phyloP scores from a whole-genome alignment of 2,113 vertebrate genomes.

The Ochotona princeps region DNA sequence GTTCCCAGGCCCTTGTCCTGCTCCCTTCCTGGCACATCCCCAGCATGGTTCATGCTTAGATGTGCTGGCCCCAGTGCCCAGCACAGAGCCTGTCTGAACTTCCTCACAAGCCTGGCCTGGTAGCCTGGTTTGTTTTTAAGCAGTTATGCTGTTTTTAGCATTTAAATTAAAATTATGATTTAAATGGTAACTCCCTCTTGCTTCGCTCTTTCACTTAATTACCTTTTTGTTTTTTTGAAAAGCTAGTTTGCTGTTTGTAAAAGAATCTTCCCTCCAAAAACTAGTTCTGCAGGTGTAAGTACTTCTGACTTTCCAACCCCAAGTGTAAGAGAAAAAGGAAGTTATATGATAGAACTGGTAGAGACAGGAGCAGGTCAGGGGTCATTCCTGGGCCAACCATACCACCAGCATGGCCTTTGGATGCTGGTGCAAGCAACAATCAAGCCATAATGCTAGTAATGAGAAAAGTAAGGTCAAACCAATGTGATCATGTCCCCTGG shows the following conservation, averaged over 20 bases:
- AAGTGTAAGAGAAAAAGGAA: background rate
- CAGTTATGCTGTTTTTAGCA: background rate
- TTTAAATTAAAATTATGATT: background rate
- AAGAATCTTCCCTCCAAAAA: background rate
- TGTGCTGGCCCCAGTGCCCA: background rate
- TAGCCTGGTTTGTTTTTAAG: background rate
- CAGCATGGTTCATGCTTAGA: background rate
- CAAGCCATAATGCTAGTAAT: background rate
- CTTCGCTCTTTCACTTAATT: background rate
- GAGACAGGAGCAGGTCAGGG: background rate
- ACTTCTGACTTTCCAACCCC: background rate
- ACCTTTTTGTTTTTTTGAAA: background rate
- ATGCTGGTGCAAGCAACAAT: background rate
- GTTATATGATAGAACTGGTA: background rate
- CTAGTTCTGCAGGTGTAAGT: background rate
- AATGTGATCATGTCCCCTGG: background rate
- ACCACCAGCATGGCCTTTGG: background rate
- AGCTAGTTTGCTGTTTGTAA: background rate
- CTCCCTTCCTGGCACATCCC: background rate
- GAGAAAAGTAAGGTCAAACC: background rate
- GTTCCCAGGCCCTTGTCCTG: background rate
- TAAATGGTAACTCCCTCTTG: background rate
- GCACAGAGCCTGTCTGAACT: background rate
- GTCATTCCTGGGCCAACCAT: background rate
- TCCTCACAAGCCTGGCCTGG: background rate